Conservation (phyloP, 2,113 vertebrate species). For the Phylloscopus whistleri region DNA sequence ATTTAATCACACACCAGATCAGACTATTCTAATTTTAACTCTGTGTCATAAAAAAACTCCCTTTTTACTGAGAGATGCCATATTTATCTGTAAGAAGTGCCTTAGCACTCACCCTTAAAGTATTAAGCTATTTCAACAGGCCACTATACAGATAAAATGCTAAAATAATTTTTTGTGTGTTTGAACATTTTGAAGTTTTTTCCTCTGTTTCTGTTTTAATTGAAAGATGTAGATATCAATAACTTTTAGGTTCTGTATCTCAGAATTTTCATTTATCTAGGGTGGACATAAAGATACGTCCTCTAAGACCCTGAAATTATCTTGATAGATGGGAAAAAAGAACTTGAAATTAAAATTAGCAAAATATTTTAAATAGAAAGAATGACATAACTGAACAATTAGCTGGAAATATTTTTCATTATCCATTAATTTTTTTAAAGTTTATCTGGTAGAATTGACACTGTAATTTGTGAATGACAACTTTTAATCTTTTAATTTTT, state of each 20-base stretch:
- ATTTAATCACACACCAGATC: not conserved
- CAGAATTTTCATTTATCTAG: not conserved
- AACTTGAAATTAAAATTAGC: not conserved
- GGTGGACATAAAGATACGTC: not conserved
- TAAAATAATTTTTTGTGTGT: not conserved
- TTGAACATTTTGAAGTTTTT: not conserved
- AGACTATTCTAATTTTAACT: slow-evolving; percentile 24
- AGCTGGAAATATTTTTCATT: not conserved
- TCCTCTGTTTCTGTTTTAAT: not conserved
- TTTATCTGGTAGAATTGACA: not conserved
- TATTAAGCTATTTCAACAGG: not conserved
- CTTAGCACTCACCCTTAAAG: not conserved
- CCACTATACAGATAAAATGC: not conserved
- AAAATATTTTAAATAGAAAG: not conserved
- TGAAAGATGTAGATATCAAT: not conserved
- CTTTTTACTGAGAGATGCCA: not conserved
- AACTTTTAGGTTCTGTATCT: not conserved
- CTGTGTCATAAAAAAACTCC: not conserved
- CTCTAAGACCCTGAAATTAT: not conserved
- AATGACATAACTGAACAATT: not conserved
- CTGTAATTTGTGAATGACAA: not conserved
- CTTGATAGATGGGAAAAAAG: not conserved
- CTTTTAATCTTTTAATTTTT: not conserved
- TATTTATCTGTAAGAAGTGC: not conserved
- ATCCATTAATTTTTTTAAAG: not conserved